A percentile compares a stretch with the other conserved stretches of the same genome.
phyloP scores from a whole-genome alignment of 2,888 invertebrate species.

The Phytoseiulus persimilis region DNA sequence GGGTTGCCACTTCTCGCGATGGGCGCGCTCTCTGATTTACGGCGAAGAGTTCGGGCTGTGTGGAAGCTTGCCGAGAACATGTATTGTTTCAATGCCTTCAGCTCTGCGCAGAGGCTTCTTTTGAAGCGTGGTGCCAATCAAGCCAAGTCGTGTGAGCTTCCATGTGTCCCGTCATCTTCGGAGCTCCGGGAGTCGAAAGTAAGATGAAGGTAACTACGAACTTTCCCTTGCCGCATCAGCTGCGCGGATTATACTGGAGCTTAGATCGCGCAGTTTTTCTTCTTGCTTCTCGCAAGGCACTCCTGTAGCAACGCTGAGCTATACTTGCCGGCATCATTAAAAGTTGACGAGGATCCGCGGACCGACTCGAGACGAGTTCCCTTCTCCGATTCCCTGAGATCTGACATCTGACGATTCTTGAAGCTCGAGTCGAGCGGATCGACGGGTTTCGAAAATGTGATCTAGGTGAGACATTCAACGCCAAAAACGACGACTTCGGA shows the following conservation, averaged over 20 bases:
- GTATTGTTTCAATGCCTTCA: neutral
- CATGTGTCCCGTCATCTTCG: neutral
- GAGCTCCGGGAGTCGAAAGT: neutral
- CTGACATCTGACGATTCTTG: no score
- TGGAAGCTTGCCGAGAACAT: neutral
- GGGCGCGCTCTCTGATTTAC: neutral
- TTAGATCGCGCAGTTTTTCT: neutral
- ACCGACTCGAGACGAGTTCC: no score
- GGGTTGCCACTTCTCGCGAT: neutral
- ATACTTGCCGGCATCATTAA: no score
- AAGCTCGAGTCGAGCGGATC: no score
- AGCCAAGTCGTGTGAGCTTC: neutral
- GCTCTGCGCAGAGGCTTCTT: neutral
- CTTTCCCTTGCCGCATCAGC: neutral
- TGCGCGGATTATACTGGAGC: neutral
- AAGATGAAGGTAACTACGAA: neutral
- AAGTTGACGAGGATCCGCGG: no score
- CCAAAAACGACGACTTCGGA: no score
- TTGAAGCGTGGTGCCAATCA: neutral
- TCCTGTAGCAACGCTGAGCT: no score
- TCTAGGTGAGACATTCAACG: no score
- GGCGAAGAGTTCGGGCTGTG: neutral
- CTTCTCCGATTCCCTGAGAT: no score
- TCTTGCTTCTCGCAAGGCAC: neutral
- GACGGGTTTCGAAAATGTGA: no score